Base-by-base conservation (phyloP, 35 echinoderm and acorn worm species). In the Heliocidaris tuberculata region DNA sequence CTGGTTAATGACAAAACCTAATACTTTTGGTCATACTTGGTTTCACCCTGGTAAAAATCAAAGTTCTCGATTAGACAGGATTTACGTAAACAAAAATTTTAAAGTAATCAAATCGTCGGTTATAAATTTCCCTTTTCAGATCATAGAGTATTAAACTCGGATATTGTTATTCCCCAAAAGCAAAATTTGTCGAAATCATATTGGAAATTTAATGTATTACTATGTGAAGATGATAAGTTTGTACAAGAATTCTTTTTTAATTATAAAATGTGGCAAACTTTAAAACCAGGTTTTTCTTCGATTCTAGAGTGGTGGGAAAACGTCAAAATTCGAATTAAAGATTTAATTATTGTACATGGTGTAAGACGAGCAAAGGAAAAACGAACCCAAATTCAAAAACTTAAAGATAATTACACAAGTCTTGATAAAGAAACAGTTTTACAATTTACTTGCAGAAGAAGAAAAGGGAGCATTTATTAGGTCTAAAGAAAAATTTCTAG, bases 391-490 rank as follows among this genome's bases (percentile, higher is more conserved):
- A 19, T 90, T 7, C 24, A 90, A 85, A 31, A 12, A 47, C 15
- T 60, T 19, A 24, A 78, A 94, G 31, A 94, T 6, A 86, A 42
- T 9, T 96, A 48, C 31, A 12, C 59, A 11, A 48, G 17, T 32
- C 85, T 60, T n/a, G 32, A 96, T 61, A 56, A 88, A 27, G 49
- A 35, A 21, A 11, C 6, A 2, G 47, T 92, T 96, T 31, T 50
- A 65, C 21, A 92, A 30, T 32, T 32, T 95, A 17, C 48, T 95
- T 12, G 30, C 21, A 31, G 85, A 96, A 27, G 96, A 97, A 60
- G 87, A 32, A 30, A 11, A 94, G 92, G 96, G 94, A 30, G 86
- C 60, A 27, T 94, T 48, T 61, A 94, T 97, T 32, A 32, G 96
- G 17, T 95, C 96, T 0, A 94, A 70, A 60, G 86, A 89, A 7